A percentile compares a stretch with the other conserved stretches of the same genome.
Conservation (phyloP, 2,113 vertebrate genomes). For the Uria lomvia region DNA sequence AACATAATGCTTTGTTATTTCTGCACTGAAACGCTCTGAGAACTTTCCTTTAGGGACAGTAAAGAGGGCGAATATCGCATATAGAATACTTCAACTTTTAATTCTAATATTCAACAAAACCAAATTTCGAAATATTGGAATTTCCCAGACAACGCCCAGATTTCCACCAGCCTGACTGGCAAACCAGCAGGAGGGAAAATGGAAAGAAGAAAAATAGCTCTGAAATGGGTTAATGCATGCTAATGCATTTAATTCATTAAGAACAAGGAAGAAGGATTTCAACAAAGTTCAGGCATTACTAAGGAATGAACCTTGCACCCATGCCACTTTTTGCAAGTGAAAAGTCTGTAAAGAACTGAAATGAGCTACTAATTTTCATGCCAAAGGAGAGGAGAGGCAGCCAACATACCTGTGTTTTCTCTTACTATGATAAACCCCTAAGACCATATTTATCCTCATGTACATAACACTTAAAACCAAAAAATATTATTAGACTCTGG, state of each 20-base stretch:
- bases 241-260: not conserved
- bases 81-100: not conserved
- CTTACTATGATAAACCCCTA: not conserved
- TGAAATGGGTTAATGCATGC: not conserved
- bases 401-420: not conserved
- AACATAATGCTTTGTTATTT: not conserved
- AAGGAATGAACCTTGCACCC: not conserved
- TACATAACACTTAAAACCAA: not conserved
- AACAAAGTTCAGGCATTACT: not conserved
- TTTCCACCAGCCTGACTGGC: not conserved
- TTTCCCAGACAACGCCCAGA: not conserved
- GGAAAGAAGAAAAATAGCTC: not conserved
- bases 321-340: not conserved
- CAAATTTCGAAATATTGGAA: not conserved
- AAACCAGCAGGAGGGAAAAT: not conserved
- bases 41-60: not conserved
- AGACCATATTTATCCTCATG: not conserved
- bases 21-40: not conserved
- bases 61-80: not conserved
- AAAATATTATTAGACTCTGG: not conserved
- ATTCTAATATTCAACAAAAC: not conserved
- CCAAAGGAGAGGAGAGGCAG: not conserved
- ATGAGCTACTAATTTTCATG: not conserved
- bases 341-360: not conserved
- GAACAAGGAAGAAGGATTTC: not conserved